These are phyloP conservation scores for Proteles cristata DNA, from an alignment of 2,113 vertebrate species.

Conservation along the genomic window DNA sequence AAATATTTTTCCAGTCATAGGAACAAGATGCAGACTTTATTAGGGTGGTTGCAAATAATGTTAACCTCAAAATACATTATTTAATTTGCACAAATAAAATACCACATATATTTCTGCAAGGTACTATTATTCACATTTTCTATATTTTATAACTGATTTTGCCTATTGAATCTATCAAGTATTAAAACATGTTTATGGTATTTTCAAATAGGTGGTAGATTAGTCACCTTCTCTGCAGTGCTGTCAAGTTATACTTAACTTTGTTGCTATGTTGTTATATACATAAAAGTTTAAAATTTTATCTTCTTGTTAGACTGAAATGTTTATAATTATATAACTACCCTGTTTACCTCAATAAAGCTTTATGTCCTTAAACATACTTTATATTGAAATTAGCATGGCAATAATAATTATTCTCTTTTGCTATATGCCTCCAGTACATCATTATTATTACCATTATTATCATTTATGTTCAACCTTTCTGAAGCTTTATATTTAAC, in stretches of 20 bases:
- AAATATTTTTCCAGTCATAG: neutral
- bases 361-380: neutral
- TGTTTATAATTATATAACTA: neutral
- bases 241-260: neutral
- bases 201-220: neutral
- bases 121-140: neutral
- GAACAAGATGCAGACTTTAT: neutral
- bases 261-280: neutral
- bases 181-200: neutral
- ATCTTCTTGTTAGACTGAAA: neutral
- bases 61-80: neutral
- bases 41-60: neutral
- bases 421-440: neutral
- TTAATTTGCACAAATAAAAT: constrained; percentile 10
- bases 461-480: neutral
- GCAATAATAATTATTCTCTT: neutral
- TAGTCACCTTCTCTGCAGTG: neutral
- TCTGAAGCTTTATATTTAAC: neutral
- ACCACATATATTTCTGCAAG: neutral
- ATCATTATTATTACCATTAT: neutral
- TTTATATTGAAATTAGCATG: neutral
- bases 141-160: neutral
- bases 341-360: neutral
- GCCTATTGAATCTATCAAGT: neutral
- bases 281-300: neutral